Evolutionary conservation across 2,113 vertebrate species (phyloP), one percentile per base, ranked within the genome.

Genomic region (Pardalotus punctatus): DNA sequence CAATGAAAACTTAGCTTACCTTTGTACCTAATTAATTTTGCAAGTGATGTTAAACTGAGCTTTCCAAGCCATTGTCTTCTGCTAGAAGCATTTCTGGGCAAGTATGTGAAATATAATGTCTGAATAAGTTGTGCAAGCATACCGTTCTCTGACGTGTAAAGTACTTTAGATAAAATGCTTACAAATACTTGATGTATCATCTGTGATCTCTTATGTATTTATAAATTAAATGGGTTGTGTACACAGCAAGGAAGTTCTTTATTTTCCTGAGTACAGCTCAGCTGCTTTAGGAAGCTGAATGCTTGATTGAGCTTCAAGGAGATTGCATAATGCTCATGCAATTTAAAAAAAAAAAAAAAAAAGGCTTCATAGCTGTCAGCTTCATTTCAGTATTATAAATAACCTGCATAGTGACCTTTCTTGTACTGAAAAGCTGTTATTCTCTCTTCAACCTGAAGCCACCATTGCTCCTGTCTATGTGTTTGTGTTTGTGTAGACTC

Each of bases 241-340:
- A 93, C 81, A 69, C 86, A 96, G 88, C 83, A 97, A 95, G 95
- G 96, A 97, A 96, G 65, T 97, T 95, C 95, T 92, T 97, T 93
- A 93, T 97, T 97, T 97, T 95, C 81, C 77, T 69, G 83, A 96
- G 93, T 92, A 90, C 88, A 97, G 79, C 73, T 93, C 48, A 47
- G 38, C 78, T 85, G 78, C 38, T 82, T 85, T 87, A 56, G 53
- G 57, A 91, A 86, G 81, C 89, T 94, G 89, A 96, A 89, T 88
- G 94, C 90, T 86, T 95, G 87, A 92, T 77, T 96, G 81, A 97
- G 81, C 95, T 95, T 98, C 93, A 96, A 97, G 95, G 95, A 96
- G 91, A 79, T 96, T 97, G 95, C 94, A 93, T 98, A 98, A 98
- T 95, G 73, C 80, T 96, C 84, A 57, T 95, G 94, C 22, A 69